Conservation (phyloP, 2,113 vertebrate species). For the Muntiacus muntjak region DNA sequence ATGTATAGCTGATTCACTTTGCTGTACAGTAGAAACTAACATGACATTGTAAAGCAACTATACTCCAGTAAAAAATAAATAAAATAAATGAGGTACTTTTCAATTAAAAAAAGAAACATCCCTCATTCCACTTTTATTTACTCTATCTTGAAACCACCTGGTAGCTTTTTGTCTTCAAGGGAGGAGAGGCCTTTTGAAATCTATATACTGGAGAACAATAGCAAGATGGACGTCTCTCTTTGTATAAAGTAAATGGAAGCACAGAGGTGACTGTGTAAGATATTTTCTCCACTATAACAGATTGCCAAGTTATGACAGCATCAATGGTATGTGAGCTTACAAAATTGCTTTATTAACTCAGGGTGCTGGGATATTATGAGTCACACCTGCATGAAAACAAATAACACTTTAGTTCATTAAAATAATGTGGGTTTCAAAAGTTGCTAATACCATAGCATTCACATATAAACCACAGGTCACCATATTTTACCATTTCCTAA, state of each 20-base stretch:
- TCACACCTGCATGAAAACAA: slow-evolving; percentile 65
- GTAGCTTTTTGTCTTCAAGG: slow-evolving; percentile 5
- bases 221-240: neutral
- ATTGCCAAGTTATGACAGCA: slow-evolving; percentile 60
- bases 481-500: neutral
- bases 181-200: slow-evolving; percentile 40
- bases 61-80: neutral
- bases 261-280: slow-evolving; percentile 2
- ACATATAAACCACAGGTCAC: neutral
- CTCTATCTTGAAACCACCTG: slow-evolving; percentile 28
- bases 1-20: neutral
- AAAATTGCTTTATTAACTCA: slow-evolving; percentile 67
- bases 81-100: neutral
- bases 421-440: neutral
- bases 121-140: slow-evolving; percentile 41
- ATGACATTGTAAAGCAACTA: neutral
- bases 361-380: slow-evolving; percentile 65
- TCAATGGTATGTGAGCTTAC: slow-evolving; percentile 34
- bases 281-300: slow-evolving; percentile 53
- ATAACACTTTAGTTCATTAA: slow-evolving; percentile 13
- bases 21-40: neutral
- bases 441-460: neutral
- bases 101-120: slow-evolving; percentile 39
- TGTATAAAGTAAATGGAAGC: neutral
- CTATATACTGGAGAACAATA: slow-evolving; percentile 20